These are phyloP conservation scores for Enteromius anoplus DNA, from an alignment of 2,797 vertebrate genomes.

Conservation along the genomic window DNA sequence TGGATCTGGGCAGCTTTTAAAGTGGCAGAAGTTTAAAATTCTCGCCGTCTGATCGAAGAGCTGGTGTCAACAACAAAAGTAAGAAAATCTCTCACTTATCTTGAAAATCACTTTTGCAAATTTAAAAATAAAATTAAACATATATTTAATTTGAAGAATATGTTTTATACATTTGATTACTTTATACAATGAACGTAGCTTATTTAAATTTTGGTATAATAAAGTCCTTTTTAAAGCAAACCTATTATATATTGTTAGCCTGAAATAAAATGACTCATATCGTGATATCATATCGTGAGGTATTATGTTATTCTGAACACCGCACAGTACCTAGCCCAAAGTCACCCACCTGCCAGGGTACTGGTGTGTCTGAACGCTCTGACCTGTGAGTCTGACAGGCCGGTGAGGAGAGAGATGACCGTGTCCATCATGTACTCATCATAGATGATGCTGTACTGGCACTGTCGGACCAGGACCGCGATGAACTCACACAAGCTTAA, in stretches of 20 bases:
- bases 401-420: constrained; percentile 97
- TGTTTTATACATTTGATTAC: not conserved
- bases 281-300: not conserved
- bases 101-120: not conserved
- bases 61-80: not conserved
- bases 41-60: not conserved
- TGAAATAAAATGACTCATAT: not conserved
- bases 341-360: constrained; percentile 90
- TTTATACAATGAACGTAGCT: not conserved
- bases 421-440: constrained; percentile 99
- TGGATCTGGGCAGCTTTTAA: not conserved
- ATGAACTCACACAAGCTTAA: constrained; percentile 99
- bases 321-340: not conserved
- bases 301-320: not conserved
- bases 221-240: not conserved
- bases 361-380: constrained; percentile 99
- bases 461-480: constrained; percentile 94
- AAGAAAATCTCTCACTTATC: not conserved
- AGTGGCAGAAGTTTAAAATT: not conserved
- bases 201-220: not conserved
- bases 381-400: constrained; percentile 98
- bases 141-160: not conserved
- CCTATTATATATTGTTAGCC: not conserved
- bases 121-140: not conserved
- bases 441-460: constrained; percentile 99